Percentiles rank a stretch among this genome's conserved stretches.
These are phyloP conservation scores for Arctopsyche grandis DNA, from an alignment of 1,140 invertebrate species.

Conservation along the genomic window DNA sequence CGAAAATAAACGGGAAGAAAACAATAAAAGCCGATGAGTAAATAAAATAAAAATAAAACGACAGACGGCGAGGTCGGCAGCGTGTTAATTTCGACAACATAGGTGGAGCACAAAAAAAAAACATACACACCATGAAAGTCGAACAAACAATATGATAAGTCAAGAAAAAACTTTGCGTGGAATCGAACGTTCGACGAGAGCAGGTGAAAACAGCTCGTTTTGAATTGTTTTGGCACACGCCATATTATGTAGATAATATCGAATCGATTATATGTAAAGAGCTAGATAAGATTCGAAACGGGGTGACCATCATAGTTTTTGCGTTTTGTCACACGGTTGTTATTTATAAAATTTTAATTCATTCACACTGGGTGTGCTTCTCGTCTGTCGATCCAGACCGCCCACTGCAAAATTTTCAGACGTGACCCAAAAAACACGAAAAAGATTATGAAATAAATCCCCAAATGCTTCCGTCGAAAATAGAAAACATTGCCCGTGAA, in stretches of 20 bases:
- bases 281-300: too few relatives aligned
- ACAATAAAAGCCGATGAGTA: not conserved
- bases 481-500: slow-evolving; percentile 4
- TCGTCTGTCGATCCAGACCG: not conserved
- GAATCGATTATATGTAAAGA: too few relatives aligned
- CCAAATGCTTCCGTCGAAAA: not conserved
- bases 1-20: not conserved
- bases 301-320: too few relatives aligned
- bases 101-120: not conserved
- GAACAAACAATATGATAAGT: not conserved
- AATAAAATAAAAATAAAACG: slow-evolving; percentile 5
- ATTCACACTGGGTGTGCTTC: too few relatives aligned
- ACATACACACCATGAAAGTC: not conserved
- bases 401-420: not conserved
- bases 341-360: too few relatives aligned
- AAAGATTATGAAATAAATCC: slow-evolving; percentile 8
- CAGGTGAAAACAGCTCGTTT: too few relatives aligned
- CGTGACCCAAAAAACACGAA: not conserved
- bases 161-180: too few relatives aligned
- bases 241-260: too few relatives aligned
- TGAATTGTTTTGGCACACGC: too few relatives aligned
- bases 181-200: too few relatives aligned
- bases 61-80: not conserved
- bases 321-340: too few relatives aligned
- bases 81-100: not conserved